Conservation (phyloP, 1,140 invertebrate genomes). For the Wiebesia pumilae region DNA sequence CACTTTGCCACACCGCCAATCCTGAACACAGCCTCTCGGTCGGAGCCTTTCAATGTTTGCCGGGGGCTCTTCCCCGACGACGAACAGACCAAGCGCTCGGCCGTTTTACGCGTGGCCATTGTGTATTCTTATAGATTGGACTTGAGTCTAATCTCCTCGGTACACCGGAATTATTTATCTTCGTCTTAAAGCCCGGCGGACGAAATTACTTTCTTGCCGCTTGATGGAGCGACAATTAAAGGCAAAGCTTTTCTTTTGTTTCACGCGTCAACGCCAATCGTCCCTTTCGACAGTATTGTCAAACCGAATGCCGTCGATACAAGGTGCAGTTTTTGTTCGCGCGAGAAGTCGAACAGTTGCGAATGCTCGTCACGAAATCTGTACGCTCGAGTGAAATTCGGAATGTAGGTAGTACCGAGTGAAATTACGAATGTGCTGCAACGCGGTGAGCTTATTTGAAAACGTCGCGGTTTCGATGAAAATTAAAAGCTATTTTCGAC, state of each 20-base stretch:
- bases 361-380: no score
- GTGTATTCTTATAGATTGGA: slow-evolving; percentile 3
- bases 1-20: slow-evolving; percentile 21
- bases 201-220: slow-evolving; percentile 1
- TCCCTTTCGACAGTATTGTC: neutral
- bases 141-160: slow-evolving; percentile 9
- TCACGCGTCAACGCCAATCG: neutral
- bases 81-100: neutral
- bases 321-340: no score
- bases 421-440: no score
- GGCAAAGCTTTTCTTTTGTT: neutral
- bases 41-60: slow-evolving; percentile 24
- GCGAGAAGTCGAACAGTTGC: no score
- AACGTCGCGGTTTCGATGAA: neutral
- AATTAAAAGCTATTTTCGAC: neutral
- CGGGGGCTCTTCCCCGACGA: neutral
- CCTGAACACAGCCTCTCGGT: neutral
- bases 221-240: neutral
- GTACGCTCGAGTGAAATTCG: no score
- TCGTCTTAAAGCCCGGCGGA: neutral
- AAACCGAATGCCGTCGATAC: neutral
- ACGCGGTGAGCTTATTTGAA: no score
- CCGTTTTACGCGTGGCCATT: slow-evolving; percentile 30
- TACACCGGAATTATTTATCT: neutral
- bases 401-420: no score